Percentiles rank a stretch among this genome's conserved stretches.
phyloP scores from a whole-genome alignment of 2,888 invertebrate species.

The Polia nebulosa region DNA sequence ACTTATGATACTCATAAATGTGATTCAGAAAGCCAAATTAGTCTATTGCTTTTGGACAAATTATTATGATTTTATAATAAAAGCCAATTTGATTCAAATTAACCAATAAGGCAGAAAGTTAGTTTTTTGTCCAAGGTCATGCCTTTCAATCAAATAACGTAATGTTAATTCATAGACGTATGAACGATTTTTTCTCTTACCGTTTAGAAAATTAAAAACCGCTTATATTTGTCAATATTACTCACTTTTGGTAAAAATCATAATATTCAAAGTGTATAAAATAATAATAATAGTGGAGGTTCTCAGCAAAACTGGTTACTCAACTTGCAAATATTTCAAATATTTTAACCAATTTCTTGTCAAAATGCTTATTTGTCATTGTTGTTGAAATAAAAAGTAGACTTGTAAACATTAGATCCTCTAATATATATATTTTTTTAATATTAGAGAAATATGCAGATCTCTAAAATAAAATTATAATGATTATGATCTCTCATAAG shows the following conservation, averaged over 20 bases:
- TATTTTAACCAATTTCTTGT: neutral
- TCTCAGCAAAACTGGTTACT: slow-evolving; percentile 2
- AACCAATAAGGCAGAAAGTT: neutral
- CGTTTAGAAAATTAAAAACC: neutral
- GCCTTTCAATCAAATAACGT: neutral
- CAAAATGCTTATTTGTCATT: neutral
- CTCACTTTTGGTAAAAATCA: slow-evolving; percentile 14
- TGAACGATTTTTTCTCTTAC: neutral
- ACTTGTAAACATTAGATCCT: neutral
- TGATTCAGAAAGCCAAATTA: slow-evolving; percentile 6
- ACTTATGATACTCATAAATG: slow-evolving; percentile 35
- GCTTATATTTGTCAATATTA: neutral
- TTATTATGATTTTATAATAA: slow-evolving; percentile 45
- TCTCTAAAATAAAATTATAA: neutral
- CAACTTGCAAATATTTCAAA: neutral
- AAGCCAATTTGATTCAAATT: slow-evolving; percentile 17
- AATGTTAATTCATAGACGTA: neutral
- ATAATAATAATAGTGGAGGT: neutral
- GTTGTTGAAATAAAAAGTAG: neutral
- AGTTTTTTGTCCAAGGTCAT: slow-evolving; percentile 3
- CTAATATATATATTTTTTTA: neutral
- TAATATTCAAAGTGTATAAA: neutral
- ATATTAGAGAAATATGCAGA: neutral
- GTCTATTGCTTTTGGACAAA: slow-evolving; percentile 18
- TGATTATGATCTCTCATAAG: neutral